Evolutionary conservation across 2,888 invertebrate species (phyloP).

Genomic region (Bombylius discolor): DNA sequence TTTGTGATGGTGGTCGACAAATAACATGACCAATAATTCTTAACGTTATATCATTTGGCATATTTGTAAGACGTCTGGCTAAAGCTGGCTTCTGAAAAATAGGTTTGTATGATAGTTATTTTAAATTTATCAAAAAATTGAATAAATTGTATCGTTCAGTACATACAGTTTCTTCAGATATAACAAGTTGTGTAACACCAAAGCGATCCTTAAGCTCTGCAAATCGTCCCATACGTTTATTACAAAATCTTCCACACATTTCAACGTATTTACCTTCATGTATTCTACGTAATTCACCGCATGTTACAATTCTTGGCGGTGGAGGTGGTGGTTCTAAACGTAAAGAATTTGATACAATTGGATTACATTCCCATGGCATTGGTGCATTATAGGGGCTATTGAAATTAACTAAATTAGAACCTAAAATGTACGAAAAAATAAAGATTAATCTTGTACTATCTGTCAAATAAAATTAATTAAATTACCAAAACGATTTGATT

Average conservation of each 20-base stretch:
- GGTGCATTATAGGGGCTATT: background rate
- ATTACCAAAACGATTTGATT: background rate
- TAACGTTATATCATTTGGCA: conserved; percentile 34
- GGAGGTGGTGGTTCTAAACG: conserved; percentile 33
- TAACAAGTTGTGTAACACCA: conserved; percentile 47
- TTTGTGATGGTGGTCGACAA: conserved; percentile 28
- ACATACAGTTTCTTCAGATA: conserved; percentile 28
- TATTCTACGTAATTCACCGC: conserved; percentile 44
- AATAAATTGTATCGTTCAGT: background rate
- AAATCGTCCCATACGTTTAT: conserved; percentile 44
- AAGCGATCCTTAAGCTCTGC: conserved; percentile 48
- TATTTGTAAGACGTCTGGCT: conserved; percentile 32
- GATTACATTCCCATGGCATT: background rate
- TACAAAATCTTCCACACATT: conserved; percentile 49
- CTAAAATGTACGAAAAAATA: background rate
- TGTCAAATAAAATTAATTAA: background rate
- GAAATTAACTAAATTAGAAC: background rate
- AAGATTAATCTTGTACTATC: background rate
- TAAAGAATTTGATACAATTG: conserved; percentile 12
- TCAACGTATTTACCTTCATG: conserved; percentile 44
- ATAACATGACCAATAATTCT: conserved; percentile 33
- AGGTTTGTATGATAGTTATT: too few relatives aligned
- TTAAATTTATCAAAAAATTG: background rate
- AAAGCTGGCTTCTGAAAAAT: conserved; percentile 30
- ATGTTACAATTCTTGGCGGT: conserved; percentile 35